Conservation (phyloP, 1,140 invertebrate genomes). For the Tribolium castaneum region DNA sequence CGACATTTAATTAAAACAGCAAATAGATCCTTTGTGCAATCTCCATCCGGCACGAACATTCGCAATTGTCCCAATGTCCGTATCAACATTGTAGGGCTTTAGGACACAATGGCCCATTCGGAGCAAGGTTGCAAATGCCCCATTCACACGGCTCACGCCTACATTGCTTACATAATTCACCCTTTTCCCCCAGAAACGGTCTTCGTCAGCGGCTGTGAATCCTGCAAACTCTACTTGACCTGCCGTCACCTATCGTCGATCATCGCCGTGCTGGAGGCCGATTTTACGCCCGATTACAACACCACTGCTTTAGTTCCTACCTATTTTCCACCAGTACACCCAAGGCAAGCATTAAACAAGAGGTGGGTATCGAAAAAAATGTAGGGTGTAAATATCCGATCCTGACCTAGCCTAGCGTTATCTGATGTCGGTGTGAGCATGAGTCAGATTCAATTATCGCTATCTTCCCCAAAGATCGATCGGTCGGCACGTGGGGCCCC, state of each 20-base stretch:
- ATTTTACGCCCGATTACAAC: conserved; percentile 38
- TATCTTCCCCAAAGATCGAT: neutral
- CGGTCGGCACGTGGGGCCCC: neutral
- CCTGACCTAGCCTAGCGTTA: too few species aligned
- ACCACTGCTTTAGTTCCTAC: neutral
- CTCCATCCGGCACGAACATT: neutral
- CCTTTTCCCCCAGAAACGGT: conserved; percentile 55
- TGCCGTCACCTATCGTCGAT: conserved; percentile 57
- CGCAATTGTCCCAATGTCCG: neutral
- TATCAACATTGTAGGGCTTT: neutral
- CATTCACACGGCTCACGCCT: neutral
- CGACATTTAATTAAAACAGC: neutral
- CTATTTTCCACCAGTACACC: conserved; percentile 53
- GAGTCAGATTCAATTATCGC: conserved; percentile 8
- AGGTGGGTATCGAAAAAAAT: conserved; percentile 46
- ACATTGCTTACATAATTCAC: conserved; percentile 9
- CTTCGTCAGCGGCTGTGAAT: conserved; percentile 56
- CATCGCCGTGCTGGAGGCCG: conserved; percentile 57
- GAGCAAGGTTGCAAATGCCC: neutral
- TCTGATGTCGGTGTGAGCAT: too few species aligned
- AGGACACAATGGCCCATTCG: neutral
- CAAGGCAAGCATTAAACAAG: conserved; percentile 54
- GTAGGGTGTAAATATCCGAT: too few species aligned
- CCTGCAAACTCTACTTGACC: conserved; percentile 56
- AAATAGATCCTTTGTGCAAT: neutral